phyloP scores from a whole-genome alignment of 2,888 invertebrate species.

The Pinctada fucata region DNA sequence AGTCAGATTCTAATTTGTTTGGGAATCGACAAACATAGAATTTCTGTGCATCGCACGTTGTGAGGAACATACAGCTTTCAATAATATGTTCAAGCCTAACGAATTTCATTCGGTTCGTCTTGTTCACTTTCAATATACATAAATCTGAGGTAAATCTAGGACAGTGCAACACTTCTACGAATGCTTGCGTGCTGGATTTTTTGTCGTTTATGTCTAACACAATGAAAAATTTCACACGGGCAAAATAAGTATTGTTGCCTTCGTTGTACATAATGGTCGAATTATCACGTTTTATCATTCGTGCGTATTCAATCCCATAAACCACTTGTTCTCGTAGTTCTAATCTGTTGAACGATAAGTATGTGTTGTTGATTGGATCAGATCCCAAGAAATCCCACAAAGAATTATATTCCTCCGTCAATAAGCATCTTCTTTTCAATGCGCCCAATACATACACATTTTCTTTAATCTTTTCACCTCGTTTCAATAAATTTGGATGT shows the following conservation, averaged over 20 bases:
- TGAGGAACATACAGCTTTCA: neutral
- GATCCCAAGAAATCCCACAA: slow-evolving; percentile 23
- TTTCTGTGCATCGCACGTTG: neutral
- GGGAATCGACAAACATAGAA: neutral
- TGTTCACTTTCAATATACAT: neutral
- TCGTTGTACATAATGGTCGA: slow-evolving; percentile 16
- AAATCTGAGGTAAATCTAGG: neutral
- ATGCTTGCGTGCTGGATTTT: neutral
- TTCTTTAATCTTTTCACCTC: slow-evolving; percentile 26
- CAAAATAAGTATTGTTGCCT: neutral
- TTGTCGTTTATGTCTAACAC: slow-evolving; percentile 1
- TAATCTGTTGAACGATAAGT: neutral
- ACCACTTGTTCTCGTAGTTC: neutral
- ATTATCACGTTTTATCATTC: slow-evolving; percentile 44
- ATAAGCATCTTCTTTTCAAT: slow-evolving; percentile 27
- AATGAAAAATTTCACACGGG: slow-evolving; percentile 10
- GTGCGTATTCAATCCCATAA: slow-evolving; percentile 21
- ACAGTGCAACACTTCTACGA: neutral
- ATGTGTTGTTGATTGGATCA: slow-evolving; percentile 10
- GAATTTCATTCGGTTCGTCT: neutral
- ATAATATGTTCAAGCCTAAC: neutral
- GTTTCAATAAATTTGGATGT: slow-evolving; percentile 32
- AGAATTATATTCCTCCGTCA: slow-evolving; percentile 28
- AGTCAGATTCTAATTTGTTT: neutral
- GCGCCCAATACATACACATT: slow-evolving; percentile 36